phyloP scores from a whole-genome alignment of 2,888 invertebrate genomes.

The Cephalotes varians region DNA sequence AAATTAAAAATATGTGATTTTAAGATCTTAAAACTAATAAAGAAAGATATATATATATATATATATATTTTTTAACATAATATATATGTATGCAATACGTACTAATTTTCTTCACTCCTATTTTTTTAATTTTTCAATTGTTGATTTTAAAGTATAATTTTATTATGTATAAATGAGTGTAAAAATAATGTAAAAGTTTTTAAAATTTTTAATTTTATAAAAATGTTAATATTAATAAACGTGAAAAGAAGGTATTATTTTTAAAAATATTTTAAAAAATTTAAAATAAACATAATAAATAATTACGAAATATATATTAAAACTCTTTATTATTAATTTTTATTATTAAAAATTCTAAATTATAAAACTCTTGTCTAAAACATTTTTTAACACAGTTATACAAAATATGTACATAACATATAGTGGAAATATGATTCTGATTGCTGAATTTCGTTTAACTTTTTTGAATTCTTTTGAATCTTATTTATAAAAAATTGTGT shows the following conservation, averaged over 20 bases:
- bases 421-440: neutral
- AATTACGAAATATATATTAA: neutral
- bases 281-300: no score
- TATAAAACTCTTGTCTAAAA: neutral
- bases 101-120: neutral
- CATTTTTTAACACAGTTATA: neutral
- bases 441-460: neutral
- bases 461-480: neutral
- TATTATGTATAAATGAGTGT: neutral
- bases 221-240: neutral
- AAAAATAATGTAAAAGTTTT: neutral
- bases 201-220: neutral
- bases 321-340: no score
- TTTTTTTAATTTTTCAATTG: neutral
- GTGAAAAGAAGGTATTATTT: neutral
- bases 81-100: no score
- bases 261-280: neutral
- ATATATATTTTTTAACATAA: neutral
- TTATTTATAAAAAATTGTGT: neutral
- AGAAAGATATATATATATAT: neutral
- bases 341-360: no score
- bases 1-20: neutral
- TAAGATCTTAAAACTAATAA: neutral
- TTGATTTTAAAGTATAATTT: neutral
- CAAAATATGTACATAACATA: no score